Evolutionary conservation across 1,140 invertebrate species (phyloP).

Genomic region (Drosophila fuyamai): DNA sequence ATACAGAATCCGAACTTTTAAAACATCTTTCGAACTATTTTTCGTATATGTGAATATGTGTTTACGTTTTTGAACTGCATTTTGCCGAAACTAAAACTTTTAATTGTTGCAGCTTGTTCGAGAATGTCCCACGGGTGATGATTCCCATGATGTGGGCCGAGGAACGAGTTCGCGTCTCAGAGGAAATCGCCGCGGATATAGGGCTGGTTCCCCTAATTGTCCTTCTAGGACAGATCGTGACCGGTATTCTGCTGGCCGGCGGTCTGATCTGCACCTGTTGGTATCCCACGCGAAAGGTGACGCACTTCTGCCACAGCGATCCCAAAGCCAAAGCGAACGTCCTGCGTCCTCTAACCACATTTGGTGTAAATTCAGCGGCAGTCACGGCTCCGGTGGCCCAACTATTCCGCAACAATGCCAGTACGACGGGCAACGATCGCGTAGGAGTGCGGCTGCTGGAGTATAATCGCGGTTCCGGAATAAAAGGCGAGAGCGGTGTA

Average conservation of each 20-base stretch:
- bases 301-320: slow-evolving; percentile 69
- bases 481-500: slow-evolving; percentile 16
- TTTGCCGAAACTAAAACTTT: background rate
- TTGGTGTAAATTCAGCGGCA: slow-evolving; percentile 23
- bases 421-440: slow-evolving; percentile 37
- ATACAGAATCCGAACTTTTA: no score
- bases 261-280: slow-evolving; percentile 78
- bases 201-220: slow-evolving; percentile 70
- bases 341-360: slow-evolving; percentile 56
- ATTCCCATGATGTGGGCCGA: slow-evolving; percentile 93
- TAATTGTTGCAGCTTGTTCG: slow-evolving; percentile 86
- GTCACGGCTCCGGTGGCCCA: slow-evolving; percentile 10
- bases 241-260: slow-evolving; percentile 67
- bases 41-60: no score
- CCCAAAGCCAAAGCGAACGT: slow-evolving; percentile 68
- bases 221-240: slow-evolving; percentile 72
- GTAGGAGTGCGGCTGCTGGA: slow-evolving; percentile 68
- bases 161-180: slow-evolving; percentile 87
- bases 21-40: no score
- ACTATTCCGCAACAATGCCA: slow-evolving; percentile 22
- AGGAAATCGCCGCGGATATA: slow-evolving; percentile 85
- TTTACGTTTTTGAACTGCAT: no score
- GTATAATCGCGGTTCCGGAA: slow-evolving; percentile 59
- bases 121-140: slow-evolving; percentile 88
- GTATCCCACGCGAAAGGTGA: slow-evolving; percentile 75